phyloP scores from a whole-genome alignment of 2,113 vertebrate genomes.

The Cyphomyrus plagiostoma region DNA sequence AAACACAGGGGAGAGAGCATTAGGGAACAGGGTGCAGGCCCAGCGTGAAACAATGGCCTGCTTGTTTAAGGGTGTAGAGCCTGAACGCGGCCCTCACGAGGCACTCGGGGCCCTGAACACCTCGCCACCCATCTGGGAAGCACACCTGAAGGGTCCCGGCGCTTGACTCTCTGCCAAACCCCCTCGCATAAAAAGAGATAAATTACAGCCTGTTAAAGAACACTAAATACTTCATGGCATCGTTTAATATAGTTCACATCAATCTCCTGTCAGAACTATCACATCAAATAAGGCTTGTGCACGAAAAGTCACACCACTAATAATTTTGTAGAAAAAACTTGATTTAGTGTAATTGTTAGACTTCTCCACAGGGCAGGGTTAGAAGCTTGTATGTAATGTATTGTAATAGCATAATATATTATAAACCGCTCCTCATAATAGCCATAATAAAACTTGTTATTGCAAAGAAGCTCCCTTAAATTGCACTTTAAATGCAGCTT shows the following conservation, averaged over 20 bases:
- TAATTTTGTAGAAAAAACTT: neutral
- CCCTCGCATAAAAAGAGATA: neutral
- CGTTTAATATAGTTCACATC: neutral
- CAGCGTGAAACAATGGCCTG: neutral
- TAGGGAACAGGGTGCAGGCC: neutral
- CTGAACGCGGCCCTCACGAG: neutral
- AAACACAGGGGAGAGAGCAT: neutral
- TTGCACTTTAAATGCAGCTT: neutral
- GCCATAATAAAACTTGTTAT: constrained; percentile 11
- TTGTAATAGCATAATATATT: constrained; percentile 8
- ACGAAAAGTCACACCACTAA: neutral
- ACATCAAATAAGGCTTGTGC: neutral
- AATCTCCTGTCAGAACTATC: neutral
- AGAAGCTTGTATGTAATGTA: neutral
- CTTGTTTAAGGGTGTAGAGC: neutral
- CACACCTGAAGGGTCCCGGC: neutral
- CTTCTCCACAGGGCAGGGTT: neutral
- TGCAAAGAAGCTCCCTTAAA: neutral
- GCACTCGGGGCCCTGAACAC: neutral
- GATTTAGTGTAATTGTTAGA: neutral
- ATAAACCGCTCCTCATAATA: neutral
- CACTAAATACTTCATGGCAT: neutral
- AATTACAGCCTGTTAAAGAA: constrained; percentile 5
- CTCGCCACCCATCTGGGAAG: no score
- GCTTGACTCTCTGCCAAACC: neutral